Conservation (phyloP, 2,113 vertebrate genomes). For the Pachyramphus minor region DNA sequence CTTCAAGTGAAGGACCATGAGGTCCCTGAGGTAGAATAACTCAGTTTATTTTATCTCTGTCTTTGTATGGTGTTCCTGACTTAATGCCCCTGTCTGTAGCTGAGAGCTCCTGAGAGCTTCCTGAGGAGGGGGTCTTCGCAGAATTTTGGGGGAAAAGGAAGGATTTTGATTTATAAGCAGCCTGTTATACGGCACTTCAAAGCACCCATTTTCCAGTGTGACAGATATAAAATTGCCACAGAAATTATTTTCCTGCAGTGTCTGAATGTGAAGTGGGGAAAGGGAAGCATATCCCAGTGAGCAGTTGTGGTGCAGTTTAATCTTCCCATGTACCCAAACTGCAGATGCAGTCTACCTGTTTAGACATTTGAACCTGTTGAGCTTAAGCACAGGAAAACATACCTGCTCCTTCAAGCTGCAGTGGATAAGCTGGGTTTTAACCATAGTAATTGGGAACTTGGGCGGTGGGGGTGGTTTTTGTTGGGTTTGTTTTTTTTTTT, state of each 20-base stretch:
- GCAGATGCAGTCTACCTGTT: not conserved
- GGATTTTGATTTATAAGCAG: not conserved
- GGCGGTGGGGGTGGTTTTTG: accelerated
- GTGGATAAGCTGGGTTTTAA: not conserved
- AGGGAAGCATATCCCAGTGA: not conserved
- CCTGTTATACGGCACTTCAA: not conserved
- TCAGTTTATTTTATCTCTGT: not conserved
- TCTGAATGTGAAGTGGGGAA: not conserved
- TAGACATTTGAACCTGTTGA: not conserved
- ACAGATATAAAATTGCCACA: not conserved
- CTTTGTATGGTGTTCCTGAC: not conserved
- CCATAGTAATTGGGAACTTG: not conserved
- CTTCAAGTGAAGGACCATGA: not conserved
- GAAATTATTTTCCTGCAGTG: not conserved
- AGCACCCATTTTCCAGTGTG: not conserved
- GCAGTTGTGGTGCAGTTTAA: not conserved
- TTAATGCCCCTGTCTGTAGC: not conserved
- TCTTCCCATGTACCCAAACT: not conserved
- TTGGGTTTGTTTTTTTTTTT: not conserved
- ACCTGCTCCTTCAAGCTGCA: not conserved
- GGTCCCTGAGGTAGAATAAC: not conserved
- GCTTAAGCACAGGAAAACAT: not conserved
- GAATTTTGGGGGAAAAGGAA: not conserved
- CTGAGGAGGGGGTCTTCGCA: not conserved
- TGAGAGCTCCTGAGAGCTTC: not conserved